Conservation (phyloP, 2,888 invertebrate genomes). For the Eupithecia centaureata region DNA sequence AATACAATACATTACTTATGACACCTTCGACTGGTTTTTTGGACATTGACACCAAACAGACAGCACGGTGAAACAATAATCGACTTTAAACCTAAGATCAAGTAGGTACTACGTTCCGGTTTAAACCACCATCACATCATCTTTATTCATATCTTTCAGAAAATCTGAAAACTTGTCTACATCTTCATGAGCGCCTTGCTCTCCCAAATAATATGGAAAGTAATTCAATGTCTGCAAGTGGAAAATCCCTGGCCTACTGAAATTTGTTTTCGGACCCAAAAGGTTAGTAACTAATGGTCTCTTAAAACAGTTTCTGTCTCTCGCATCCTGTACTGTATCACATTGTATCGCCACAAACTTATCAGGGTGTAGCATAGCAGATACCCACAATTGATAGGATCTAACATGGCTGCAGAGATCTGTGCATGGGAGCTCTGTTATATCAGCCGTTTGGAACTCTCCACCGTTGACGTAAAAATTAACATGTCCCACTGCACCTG, state of each 20-base stretch:
- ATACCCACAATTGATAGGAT: constrained; percentile 42
- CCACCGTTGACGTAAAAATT: constrained; percentile 53
- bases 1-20: too few relatives aligned
- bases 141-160: constrained; percentile 25
- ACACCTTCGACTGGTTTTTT: too few relatives aligned
- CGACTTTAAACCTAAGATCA: too few relatives aligned
- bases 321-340: constrained; percentile 47
- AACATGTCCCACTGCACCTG: constrained; percentile 47
- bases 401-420: constrained; percentile 46
- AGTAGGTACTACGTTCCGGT: too few relatives aligned
- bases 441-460: constrained; percentile 45
- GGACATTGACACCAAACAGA: too few relatives aligned
- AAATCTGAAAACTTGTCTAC: constrained; percentile 36
- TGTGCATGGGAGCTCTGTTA: constrained; percentile 39
- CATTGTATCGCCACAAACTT: constrained; percentile 49
- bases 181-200: constrained; percentile 50
- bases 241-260: constrained; percentile 51
- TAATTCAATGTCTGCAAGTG: constrained; percentile 47
- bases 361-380: constrained; percentile 44
- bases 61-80: too few relatives aligned
- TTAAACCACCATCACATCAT: constrained; percentile 26
- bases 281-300: constrained; percentile 44
- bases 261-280: constrained; percentile 44
- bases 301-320: constrained; percentile 47
- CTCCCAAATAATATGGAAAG: constrained; percentile 55